Base-by-base conservation (phyloP, 2,113 vertebrate genomes). In the Camelus dromedarius region DNA sequence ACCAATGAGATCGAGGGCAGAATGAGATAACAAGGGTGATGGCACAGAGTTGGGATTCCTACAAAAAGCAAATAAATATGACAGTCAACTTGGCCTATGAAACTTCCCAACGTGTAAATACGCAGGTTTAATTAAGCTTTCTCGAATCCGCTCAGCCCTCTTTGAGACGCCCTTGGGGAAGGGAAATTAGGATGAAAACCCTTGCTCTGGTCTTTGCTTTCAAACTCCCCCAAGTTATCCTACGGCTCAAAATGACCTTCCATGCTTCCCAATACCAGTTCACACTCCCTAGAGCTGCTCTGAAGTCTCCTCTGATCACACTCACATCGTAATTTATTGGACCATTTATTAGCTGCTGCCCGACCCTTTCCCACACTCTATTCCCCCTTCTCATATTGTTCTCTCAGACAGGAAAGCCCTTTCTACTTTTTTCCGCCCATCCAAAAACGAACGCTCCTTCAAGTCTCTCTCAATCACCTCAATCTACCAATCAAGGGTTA, bases 1-100 rank as follows among this genome's bases (percentile, higher is more conserved):
- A 50, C 28, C 28, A 35, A 28, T n/a, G 58, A 19, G 9, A 28
- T 8, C 12, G 1, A n/a, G 30, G 72, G 90, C 35, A 50, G 48
- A 66, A 20, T 16, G 70, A 66, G 13, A 58, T 38, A 72, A 48
- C 6, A 15, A 46, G 46, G 26, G 10, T 52, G 5, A 24, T 8
- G 19, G 5, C 4, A 35, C 2, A 16, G 19, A n/a, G 9, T 0
- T 52, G 18, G 13, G 18, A 75, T 1, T 20, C 46, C 64, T 76
- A 5, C 11, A 52, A 35, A 76, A 58, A n/a, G 32, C 70, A 75
- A 15, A 87, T 72, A 52, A 67, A 83, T 10, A 16, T 6, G 24
- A 5, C 6, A 28, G 19, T n/a, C 64, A 30, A 28, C 26, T 69
- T 28, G 60, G n/a, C 8, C 88, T 32, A 10, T 6, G 66, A 28